Evolutionary conservation across 1,140 invertebrate genomes (phyloP).

Genomic region (Orussus abietinus): DNA sequence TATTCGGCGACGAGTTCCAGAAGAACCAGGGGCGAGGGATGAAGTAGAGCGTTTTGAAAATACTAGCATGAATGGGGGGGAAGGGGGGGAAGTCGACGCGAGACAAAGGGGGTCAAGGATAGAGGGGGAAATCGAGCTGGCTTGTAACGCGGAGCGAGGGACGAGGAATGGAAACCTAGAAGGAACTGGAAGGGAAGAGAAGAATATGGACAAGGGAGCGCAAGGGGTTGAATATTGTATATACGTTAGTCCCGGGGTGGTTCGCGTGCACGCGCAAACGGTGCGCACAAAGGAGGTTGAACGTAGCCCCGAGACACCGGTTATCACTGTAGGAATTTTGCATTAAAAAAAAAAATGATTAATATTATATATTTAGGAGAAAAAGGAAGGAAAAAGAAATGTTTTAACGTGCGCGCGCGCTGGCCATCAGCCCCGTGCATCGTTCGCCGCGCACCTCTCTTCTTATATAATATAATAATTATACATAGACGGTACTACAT

Average conservation of each 20-base stretch:
- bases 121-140: conserved; percentile 14
- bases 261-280: conserved; percentile 46
- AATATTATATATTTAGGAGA: conserved; percentile 43
- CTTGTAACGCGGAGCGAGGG: not conserved
- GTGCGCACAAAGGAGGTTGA: conserved; percentile 40
- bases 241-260: conserved; percentile 49
- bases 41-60: conserved; percentile 16
- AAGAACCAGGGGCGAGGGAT: conserved; percentile 27
- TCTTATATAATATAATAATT: conserved; percentile 53
- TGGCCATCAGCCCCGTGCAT: conserved; percentile 35
- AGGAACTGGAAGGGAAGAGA: too few species aligned
- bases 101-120: conserved; percentile 11
- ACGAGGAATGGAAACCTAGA: not conserved
- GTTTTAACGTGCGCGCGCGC: conserved; percentile 41
- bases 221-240: conserved; percentile 41
- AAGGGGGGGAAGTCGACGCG: not conserved
- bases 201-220: conserved; percentile 11
- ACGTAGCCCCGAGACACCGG: conserved; percentile 43
- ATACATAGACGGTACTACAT: conserved; percentile 52
- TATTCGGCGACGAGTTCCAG: conserved; percentile 33
- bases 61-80: conserved; percentile 7
- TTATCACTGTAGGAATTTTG: conserved; percentile 50
- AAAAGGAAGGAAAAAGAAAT: conserved; percentile 26
- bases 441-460: conserved; percentile 42
- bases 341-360: conserved; percentile 33